Conservation (phyloP, 92 coral and sea anemone genomes). For the Micromussa lordhowensis region DNA sequence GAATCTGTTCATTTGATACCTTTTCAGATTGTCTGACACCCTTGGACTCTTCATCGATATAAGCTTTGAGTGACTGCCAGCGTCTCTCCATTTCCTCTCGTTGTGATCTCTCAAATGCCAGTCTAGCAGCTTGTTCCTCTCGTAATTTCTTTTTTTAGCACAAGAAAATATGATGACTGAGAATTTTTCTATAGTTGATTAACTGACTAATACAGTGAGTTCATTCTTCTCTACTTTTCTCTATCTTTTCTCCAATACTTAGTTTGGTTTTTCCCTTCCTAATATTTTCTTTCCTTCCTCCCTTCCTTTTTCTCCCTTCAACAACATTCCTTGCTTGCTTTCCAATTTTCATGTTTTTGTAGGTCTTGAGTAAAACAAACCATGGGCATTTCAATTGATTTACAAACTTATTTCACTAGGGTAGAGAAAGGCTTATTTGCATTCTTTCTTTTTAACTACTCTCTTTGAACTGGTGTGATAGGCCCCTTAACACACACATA, state of each 20-base stretch:
- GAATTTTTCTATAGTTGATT: background rate
- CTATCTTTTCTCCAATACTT: background rate
- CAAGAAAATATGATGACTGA: background rate
- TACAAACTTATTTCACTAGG: too few species aligned
- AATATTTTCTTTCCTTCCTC: background rate
- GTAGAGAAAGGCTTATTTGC: too few species aligned
- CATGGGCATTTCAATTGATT: too few species aligned
- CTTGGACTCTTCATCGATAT: conserved; percentile 88
- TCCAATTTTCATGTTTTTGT: background rate
- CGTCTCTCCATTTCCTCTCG: conserved; percentile 93
- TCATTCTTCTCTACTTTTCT: background rate
- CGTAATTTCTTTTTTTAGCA: conserved; percentile 65
- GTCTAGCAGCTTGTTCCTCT: conserved; percentile 91
- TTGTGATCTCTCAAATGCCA: conserved; percentile 85
- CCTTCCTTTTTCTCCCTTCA: background rate
- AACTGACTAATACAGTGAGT: background rate
- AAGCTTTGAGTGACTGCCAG: conserved; percentile 90
- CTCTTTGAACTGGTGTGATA: too few species aligned
- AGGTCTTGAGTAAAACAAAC: too few species aligned
- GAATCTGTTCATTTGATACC: conserved; percentile 45
- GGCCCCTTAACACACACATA: too few species aligned
- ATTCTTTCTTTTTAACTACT: too few species aligned
- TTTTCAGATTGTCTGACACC: conserved; percentile 73
- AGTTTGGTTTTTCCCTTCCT: background rate
- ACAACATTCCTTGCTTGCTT: too few species aligned